Evolutionary conservation across 2,888 invertebrate species (phyloP), one percentile per base, ranked within the genome.

Genomic region (Teleiodes luculella): DNA sequence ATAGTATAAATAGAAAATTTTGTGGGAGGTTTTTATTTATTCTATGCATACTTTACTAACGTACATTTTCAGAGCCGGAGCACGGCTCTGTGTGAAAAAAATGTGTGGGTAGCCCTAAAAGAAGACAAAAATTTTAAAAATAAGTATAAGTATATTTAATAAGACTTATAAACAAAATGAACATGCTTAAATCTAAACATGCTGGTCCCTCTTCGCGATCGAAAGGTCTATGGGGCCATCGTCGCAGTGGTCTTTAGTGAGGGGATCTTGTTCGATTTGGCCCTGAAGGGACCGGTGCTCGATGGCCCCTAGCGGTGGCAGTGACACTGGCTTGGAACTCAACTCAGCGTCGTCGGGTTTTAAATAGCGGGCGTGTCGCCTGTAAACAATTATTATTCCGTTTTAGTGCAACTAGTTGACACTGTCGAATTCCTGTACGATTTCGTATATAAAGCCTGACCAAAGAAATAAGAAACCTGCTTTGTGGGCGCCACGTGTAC

Each of bases 201-300:
- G 33, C 39, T 41, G 11, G 14, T 52, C 61, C 39, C 61, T 65
- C 53, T 68, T 75, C 2, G 65, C 65, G 36, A 80, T 70, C 13
- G 84, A 81, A 11, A 85, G 66, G 57, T 86, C 86, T 7, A 86
- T 84, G 1, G 85, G 85, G 0, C 65, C 63, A 2, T 77, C 75
- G 11, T 74, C 71, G 10, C 66, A 67, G 57, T 36, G 14, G 48
- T 49, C 50, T 3, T 10, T 3, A 18, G 56, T 43, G 49, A 33
- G 51, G 18, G 2, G 10, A 41, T 11, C 7, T 16, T 8, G 1
- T 1, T n/a, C 2, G 2, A 1, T 5, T 46, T 10, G 50, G 33
- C 43, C 56, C 14, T 59, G 55, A 30, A 50, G 18, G 53, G 65
- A 56, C 55, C 74, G 77, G 24, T 76, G 77, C 39, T 74, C 72